Conservation (phyloP, 2,113 vertebrate species). For the Ivindomyrus marchei region DNA sequence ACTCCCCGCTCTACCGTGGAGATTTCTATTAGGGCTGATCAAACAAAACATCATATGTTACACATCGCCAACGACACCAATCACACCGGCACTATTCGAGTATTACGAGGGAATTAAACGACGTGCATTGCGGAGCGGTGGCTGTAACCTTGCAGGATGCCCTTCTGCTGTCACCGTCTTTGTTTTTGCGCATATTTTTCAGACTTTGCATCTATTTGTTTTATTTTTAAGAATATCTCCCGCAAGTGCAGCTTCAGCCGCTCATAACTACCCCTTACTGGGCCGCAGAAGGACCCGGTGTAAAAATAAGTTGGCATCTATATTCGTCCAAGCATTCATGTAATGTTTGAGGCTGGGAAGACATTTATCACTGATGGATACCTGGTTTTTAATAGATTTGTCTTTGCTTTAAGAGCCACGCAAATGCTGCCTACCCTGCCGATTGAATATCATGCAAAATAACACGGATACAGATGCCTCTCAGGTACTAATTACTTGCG, state of each 20-base stretch:
- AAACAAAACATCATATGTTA: conserved; percentile 39
- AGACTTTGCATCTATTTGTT: conserved; percentile 12
- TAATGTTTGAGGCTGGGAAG: conserved; percentile 47
- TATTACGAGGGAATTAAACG: background rate
- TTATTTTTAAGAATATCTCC: conserved; percentile 30
- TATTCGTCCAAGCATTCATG: conserved; percentile 64
- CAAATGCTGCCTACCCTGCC: conserved; percentile 39
- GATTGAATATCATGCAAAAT: conserved; percentile 55
- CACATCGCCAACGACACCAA: conserved; percentile 19
- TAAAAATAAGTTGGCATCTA: conserved; percentile 68
- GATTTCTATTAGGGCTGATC: conserved; percentile 85
- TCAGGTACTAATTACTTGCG: conserved; percentile 51
- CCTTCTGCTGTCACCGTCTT: conserved; percentile 46
- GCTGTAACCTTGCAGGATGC: conserved; percentile 51
- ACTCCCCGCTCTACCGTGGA: conserved; percentile 90
- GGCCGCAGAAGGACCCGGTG: conserved; percentile 51
- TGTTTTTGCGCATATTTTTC: conserved; percentile 45
- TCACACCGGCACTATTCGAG: background rate
- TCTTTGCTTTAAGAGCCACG: conserved; percentile 48
- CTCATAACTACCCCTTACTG: conserved; percentile 35
- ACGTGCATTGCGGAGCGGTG: conserved; percentile 18
- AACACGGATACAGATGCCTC: conserved; percentile 48
- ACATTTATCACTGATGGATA: conserved; percentile 53
- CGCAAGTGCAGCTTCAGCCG: conserved; percentile 40
- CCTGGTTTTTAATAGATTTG: conserved; percentile 51